phyloP scores from a whole-genome alignment of 2,113 vertebrate species.

The Leptosomus discolor region DNA sequence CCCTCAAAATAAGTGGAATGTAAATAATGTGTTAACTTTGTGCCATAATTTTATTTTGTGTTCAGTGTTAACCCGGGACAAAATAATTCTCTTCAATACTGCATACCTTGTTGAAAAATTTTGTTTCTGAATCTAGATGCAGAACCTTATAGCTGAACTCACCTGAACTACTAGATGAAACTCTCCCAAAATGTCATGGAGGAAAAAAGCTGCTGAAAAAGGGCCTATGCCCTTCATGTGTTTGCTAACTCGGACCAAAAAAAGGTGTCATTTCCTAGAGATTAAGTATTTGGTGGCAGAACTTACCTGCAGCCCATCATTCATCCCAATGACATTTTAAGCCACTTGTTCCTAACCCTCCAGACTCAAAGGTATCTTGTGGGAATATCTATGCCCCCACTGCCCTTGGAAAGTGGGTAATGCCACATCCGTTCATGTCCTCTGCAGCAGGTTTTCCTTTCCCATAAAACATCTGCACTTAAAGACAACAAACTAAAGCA shows the following conservation, averaged over 20 bases:
- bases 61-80: background rate
- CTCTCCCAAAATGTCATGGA: background rate
- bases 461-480: background rate
- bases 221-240: rapidly evolving
- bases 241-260: background rate
- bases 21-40: background rate
- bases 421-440: background rate
- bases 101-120: background rate
- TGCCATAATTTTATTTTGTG: background rate
- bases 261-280: background rate
- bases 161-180: background rate
- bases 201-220: background rate
- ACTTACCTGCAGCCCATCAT: background rate
- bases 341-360: background rate
- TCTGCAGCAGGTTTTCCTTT: background rate
- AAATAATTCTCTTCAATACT: background rate
- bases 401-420: background rate
- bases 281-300: background rate
- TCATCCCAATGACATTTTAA: background rate
- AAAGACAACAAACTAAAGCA: background rate
- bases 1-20: background rate
- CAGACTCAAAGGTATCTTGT: background rate
- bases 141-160: background rate
- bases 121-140: background rate
- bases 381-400: background rate